These are phyloP conservation scores for Grammomys surdaster DNA, from an alignment of 2,113 vertebrate genomes.

Conservation along the genomic window DNA sequence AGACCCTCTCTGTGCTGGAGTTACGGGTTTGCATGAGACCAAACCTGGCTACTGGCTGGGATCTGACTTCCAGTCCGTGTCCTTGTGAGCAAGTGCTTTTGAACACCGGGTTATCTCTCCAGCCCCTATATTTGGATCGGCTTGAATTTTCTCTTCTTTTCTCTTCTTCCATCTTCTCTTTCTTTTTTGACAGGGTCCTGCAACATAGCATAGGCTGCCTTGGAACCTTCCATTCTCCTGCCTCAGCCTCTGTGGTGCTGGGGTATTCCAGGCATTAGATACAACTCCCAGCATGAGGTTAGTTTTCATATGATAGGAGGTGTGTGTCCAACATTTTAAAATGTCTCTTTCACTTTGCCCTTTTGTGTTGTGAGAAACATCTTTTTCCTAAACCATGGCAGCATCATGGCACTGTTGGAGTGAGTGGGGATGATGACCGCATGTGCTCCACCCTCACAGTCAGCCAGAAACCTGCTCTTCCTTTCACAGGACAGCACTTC, in stretches of 20 bases:
- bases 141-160: not conserved
- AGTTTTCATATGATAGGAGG: not conserved
- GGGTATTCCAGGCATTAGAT: not conserved
- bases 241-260: not conserved
- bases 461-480: conserved; percentile 40
- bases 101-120: not conserved
- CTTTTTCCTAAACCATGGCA: not conserved
- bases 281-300: not conserved
- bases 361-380: not conserved
- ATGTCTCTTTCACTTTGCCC: not conserved
- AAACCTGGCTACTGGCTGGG: not conserved
- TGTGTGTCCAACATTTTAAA: not conserved
- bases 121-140: not conserved
- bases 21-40: not conserved
- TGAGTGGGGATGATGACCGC: conserved; percentile 6
- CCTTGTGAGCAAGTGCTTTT: not conserved
- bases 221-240: not conserved
- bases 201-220: no score
- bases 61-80: not conserved
- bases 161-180: not conserved
- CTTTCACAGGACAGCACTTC: conserved; percentile 31
- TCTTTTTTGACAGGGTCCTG: not conserved
- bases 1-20: not conserved
- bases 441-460: conserved; percentile 28
- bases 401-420: conserved; percentile 51